Conservation (phyloP, 2,888 invertebrate genomes). For the Macrosoma leucophasiata region DNA sequence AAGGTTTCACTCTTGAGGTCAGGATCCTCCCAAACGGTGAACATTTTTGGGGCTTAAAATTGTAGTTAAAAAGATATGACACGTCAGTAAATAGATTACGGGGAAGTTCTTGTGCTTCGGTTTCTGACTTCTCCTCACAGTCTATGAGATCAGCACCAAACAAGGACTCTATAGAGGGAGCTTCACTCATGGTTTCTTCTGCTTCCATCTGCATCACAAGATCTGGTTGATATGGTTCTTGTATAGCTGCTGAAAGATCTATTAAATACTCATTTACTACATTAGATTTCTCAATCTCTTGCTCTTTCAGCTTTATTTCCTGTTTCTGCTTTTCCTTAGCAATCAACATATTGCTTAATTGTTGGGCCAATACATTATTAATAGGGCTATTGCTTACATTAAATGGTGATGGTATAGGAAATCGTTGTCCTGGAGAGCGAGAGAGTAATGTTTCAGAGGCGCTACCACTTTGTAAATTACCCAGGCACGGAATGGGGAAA, state of each 20-base stretch:
- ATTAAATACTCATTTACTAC: conserved; percentile 43
- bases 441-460: conserved; percentile 38
- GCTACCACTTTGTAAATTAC: conserved; percentile 23
- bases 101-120: conserved; percentile 28
- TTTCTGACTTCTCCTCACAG: conserved; percentile 25
- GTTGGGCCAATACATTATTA: conserved; percentile 42
- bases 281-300: conserved; percentile 36
- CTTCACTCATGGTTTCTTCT: conserved; percentile 32
- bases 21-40: conserved; percentile 57
- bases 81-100: conserved; percentile 48
- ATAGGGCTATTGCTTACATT: conserved; percentile 39
- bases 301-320: conserved; percentile 37
- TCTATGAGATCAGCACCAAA: conserved; percentile 35
- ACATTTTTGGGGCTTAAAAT: conserved; percentile 39
- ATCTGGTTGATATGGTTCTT: conserved; percentile 28
- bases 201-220: conserved; percentile 13
- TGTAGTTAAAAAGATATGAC: conserved; percentile 45
- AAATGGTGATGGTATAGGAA: conserved; percentile 45
- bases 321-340: conserved; percentile 49
- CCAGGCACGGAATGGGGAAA: conserved; percentile 30
- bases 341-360: conserved; percentile 58
- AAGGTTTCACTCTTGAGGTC: conserved; percentile 38
- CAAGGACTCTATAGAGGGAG: conserved; percentile 48
- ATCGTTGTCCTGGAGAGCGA: conserved; percentile 32
- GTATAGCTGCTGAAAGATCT: conserved; percentile 50